Evolutionary conservation across 1,140 invertebrate genomes (phyloP), one percentile per base, ranked within the genome.

Genomic region (Harpegnathos saltator): DNA sequence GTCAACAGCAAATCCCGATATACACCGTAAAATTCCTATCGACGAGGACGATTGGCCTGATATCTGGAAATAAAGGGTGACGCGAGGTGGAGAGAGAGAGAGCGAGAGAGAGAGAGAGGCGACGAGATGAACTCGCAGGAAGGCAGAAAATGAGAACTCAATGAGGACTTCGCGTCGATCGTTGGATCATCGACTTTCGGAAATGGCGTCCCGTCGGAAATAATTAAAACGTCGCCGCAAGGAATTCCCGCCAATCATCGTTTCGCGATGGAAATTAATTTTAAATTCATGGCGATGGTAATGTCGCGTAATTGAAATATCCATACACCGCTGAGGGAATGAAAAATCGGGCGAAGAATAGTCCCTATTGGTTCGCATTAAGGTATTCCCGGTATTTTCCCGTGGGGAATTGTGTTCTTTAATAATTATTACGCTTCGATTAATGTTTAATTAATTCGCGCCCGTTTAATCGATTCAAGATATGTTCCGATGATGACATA

Each of bases 11-110:
- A 73, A 56, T 66, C 54, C 38, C 61, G 50, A 56, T 62, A 33
- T 52, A 24, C 5, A 48, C 7, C 33, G 15, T 78, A 56, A 50
- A 85, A 81, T 81, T 74, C 44, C 29, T 14, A 74, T 82, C 52
- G 65, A 52, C 38, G 65, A 22, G 72, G 12, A 65, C 56, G 84
- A 86, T 86, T 74, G 77, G 50, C n/a, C n/a, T 33, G 69, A 62
- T 56, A 74, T 66, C 24, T 62, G 14, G 24, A 82, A 71, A 74
- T 82, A 82, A 85, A 69, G 33, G 33, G 44, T 5, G 50, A 62
- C 11, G 24, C 29, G 19, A 78, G 33, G 24, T 52, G 12, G 24
- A 62, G 48, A 73, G 62, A 65, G 29, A 29, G 19, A 17, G 19
- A 9, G 3, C 4, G 38, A 38, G 22, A 12, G 17, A 9, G 3